Base-by-base conservation (phyloP, 2,797 vertebrate genomes). In the Lacerta agilis region DNA sequence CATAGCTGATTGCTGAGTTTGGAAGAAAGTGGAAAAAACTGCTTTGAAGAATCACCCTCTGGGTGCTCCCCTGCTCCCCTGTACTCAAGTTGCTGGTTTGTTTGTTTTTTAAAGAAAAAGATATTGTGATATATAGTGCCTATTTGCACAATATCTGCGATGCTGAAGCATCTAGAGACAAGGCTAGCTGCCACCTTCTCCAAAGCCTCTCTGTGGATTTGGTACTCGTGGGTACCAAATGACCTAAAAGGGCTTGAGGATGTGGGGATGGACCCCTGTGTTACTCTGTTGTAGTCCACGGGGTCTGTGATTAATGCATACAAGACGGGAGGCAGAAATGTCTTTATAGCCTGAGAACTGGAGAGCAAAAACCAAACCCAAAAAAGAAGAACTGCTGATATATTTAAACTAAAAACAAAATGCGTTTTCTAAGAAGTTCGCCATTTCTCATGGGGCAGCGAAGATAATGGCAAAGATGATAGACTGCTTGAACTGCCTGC, bases 401-500 rank as follows among this genome's bases (percentile, higher is more conserved):
- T 1, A n/a, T 5, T 78, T 29, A 67, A 87, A 83, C 23, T 18
- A 64, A 41, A 9, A 85, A 45, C 43, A 88, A 75, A 91, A 0
- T 1, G 11, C 9, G 1, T 10, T 90, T 90, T 29, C 7, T 45
- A 33, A 36, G 72, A 79, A 83, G 18, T 41, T 69, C 0, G 73
- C 23, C 38, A 1, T 10, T 5, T 85, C 10, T 81, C 84, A 45
- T 83, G 36, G 86, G 17, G 0, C 2, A 55, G 1, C 58, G 72
- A 58, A 55, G 71, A 41, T 66, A 80, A 0, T 90, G 29, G 10
- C 36, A 67, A 86, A 91, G 86, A 88, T 75, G 55, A 84, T 58
- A 29, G 4, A 66, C 61, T 58, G 41, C 77, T 90, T 90, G 67
- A 90, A 89, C 77, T 80, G 67, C 4, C 5, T 85, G 1, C 81